phyloP scores from a whole-genome alignment of 2,113 vertebrate genomes.

The Elachura formosa region DNA sequence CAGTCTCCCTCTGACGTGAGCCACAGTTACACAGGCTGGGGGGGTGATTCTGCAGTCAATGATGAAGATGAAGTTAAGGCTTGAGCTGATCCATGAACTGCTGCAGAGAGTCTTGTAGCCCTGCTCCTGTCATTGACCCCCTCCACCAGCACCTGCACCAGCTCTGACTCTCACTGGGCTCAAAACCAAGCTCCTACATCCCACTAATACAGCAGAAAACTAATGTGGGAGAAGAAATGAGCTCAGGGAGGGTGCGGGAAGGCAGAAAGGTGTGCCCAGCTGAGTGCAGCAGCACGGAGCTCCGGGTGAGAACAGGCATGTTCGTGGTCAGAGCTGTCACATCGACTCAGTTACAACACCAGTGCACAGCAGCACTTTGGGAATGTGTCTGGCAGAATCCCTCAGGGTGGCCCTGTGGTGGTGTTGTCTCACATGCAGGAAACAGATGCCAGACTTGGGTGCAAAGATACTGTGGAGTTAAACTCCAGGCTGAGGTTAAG shows the following conservation, averaged over 20 bases:
- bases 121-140: neutral
- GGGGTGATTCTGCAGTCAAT: neutral
- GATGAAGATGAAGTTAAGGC: neutral
- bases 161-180: neutral
- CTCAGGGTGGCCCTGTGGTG: neutral
- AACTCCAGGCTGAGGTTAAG: neutral
- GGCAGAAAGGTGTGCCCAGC: neutral
- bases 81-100: neutral
- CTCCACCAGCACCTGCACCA: neutral
- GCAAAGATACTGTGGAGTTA: neutral
- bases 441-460: neutral
- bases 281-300: neutral
- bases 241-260: neutral
- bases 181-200: neutral
- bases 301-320: fast-evolving
- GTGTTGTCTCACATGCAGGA: neutral
- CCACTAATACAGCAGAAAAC: neutral
- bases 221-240: neutral
- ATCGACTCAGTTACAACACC: fast-evolving
- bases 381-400: neutral
- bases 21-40: neutral
- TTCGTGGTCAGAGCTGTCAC: neutral
- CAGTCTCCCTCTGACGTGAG: neutral
- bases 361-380: neutral
- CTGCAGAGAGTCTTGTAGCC: neutral